Conservation (phyloP, 2,888 invertebrate species). For the Scaptodrosophila latifasciaeformis region DNA sequence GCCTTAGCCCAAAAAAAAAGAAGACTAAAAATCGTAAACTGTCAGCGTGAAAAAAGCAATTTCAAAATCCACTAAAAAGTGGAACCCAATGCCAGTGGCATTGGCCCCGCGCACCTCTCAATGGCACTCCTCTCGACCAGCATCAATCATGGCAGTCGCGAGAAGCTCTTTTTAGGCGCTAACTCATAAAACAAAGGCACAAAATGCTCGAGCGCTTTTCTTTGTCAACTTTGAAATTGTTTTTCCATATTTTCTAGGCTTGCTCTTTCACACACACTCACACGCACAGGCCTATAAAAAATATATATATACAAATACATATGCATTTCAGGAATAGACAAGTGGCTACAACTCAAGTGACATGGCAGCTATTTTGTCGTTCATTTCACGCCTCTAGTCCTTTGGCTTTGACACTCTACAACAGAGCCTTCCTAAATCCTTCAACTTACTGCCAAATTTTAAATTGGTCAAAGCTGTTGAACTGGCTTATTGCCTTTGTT, state of each 20-base stretch:
- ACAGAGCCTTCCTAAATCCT: no score
- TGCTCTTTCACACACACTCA: background rate
- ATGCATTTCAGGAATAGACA: no score
- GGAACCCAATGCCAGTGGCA: constrained; percentile 30
- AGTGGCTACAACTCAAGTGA: constrained; percentile 8
- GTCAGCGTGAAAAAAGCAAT: constrained; percentile 65
- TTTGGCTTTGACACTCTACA: no score
- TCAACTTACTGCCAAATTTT: constrained; percentile 21
- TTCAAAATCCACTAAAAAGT: constrained; percentile 61
- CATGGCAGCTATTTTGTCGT: background rate
- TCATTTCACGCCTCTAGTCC: no score
- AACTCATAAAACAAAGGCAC: constrained; percentile 57
- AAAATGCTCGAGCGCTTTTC: constrained; percentile 37
- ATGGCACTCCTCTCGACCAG: constrained; percentile 12
- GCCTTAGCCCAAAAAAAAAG: no score
- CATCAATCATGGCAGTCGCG: constrained; percentile 54
- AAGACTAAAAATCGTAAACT: constrained; percentile 42
- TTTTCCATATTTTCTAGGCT: constrained; percentile 53
- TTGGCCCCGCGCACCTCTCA: background rate
- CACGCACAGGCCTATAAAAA: background rate
- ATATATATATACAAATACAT: background rate
- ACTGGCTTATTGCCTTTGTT: constrained; percentile 36
- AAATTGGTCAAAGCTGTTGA: constrained; percentile 39
- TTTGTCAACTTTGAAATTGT: constrained; percentile 61
- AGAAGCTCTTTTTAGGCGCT: constrained; percentile 28